These are phyloP conservation scores for Salarias fasciatus DNA, from an alignment of 2,797 vertebrate species.

Conservation along the genomic window DNA sequence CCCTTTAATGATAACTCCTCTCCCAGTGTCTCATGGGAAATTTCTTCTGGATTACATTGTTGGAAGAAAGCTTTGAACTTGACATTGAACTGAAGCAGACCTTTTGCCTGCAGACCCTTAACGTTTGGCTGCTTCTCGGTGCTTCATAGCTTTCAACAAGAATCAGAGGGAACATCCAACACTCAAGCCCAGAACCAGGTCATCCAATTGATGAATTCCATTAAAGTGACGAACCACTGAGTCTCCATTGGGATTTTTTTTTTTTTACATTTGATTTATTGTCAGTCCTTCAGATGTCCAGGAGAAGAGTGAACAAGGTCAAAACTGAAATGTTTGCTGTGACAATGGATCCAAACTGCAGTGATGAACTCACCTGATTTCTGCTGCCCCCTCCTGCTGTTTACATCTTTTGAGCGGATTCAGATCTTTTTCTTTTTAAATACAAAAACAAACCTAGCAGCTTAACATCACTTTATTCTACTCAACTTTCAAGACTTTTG, in stretches of 20 bases:
- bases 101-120: conserved; percentile 69
- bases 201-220: conserved; percentile 28
- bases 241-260: conserved; percentile 20
- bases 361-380: neutral
- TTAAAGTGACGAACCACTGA: conserved; percentile 19
- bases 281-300: conserved; percentile 19
- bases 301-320: neutral
- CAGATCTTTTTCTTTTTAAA: neutral
- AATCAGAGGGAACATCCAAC: conserved; percentile 29
- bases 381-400: neutral
- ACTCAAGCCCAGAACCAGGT: conserved; percentile 43
- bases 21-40: conserved; percentile 79
- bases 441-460: no score
- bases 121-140: conserved; percentile 62
- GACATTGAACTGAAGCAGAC: conserved; percentile 87
- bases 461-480: no score
- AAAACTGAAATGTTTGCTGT: conserved; percentile 6
- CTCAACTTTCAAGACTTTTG: no score
- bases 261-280: conserved; percentile 18
- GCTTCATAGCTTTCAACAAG: conserved; percentile 44
- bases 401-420: neutral
- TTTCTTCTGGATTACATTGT: conserved; percentile 85
- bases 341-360: neutral
- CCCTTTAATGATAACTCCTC: conserved; percentile 83
- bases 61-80: conserved; percentile 83